Evolutionary conservation across 53 echinoderm and acorn worm species (phyloP).

Genomic region (Actinopyga echinites): DNA sequence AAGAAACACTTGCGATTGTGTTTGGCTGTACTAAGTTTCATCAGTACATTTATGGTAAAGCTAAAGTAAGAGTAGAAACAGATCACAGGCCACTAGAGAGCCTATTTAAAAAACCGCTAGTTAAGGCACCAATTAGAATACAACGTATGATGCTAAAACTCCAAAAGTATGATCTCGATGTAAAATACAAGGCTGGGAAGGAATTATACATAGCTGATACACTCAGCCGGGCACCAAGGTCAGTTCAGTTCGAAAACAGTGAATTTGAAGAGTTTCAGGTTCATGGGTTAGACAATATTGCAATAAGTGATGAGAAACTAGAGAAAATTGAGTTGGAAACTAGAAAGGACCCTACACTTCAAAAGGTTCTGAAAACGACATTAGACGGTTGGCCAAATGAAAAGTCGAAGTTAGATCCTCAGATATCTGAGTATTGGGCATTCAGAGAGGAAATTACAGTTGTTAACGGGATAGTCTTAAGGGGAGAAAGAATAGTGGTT

Average conservation of each 20-base stretch:
- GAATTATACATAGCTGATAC: constrained; percentile 41
- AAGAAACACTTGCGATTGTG: background rate
- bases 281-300: background rate
- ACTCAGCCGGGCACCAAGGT: background rate
- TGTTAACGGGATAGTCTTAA: constrained; percentile 31
- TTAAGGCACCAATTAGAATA: background rate
- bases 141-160: constrained; percentile 25
- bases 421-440: constrained; percentile 46
- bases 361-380: background rate
- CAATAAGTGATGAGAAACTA: constrained; percentile 4
- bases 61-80: constrained; percentile 7
- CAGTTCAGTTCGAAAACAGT: constrained; percentile 2
- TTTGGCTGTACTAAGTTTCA: constrained; percentile 29
- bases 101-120: constrained; percentile 23
- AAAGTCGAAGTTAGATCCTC: background rate
- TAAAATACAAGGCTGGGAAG: constrained; percentile 25
- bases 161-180: constrained; percentile 29
- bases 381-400: constrained; percentile 23
- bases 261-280: constrained; percentile 5
- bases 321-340: constrained; percentile 17
- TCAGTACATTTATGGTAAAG: constrained; percentile 22
- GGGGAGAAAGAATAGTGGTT: constrained; percentile 21
- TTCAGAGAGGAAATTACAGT: constrained; percentile 44
- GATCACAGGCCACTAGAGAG: constrained; percentile 14
- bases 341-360: constrained; percentile 12